These are phyloP conservation scores for Babylonia areolata DNA, from an alignment of 1,140 invertebrate genomes.

Conservation along the genomic window DNA sequence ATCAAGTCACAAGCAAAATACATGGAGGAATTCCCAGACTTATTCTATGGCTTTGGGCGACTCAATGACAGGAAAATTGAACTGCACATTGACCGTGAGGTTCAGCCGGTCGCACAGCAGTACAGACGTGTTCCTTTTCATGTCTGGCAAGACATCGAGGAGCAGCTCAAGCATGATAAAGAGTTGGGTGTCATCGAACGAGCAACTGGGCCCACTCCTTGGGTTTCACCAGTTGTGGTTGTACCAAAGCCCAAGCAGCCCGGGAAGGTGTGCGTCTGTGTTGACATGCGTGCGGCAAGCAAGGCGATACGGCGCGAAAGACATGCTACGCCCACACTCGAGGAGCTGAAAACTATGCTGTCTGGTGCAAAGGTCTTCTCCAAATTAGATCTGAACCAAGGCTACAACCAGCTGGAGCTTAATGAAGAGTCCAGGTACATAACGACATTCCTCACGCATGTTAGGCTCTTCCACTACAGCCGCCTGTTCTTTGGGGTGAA, in stretches of 20 bases:
- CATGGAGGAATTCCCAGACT: too few species aligned
- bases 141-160: constrained; percentile 26
- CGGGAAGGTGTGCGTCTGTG: constrained; percentile 43
- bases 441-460: constrained; percentile 47
- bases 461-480: constrained; percentile 49
- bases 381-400: constrained; percentile 50
- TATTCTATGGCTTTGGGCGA: background rate
- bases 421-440: constrained; percentile 42
- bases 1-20: too few species aligned
- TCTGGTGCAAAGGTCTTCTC: constrained; percentile 43
- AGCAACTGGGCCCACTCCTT: constrained; percentile 35
- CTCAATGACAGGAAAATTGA: constrained; percentile 13
- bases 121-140: constrained; percentile 26
- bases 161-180: constrained; percentile 5
- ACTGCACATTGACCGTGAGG: too few species aligned
- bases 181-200: constrained; percentile 39
- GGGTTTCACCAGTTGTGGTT: constrained; percentile 30
- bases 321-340: constrained; percentile 49
- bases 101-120: background rate
- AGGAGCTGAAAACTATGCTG: constrained; percentile 37
- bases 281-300: constrained; percentile 53
- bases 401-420: constrained; percentile 54
- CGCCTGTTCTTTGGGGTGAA: constrained; percentile 51
- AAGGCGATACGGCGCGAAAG: constrained; percentile 44
- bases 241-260: constrained; percentile 38